phyloP scores from a whole-genome alignment of 2,113 vertebrate species.

The Melanotaenia duboulayi region DNA sequence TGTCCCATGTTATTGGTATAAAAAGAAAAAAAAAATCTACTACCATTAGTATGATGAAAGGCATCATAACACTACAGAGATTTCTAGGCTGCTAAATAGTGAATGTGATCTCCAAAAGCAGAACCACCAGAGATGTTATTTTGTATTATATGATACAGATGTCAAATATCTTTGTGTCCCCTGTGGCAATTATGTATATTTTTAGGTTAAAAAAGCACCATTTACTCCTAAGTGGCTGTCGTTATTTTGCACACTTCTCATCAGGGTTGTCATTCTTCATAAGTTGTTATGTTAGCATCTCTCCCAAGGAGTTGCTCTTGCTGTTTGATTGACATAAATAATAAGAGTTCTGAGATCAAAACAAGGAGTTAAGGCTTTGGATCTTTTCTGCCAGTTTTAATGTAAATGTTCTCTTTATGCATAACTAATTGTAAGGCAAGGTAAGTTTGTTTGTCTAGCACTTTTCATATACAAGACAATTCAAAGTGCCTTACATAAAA shows the following conservation, averaged over 20 bases:
- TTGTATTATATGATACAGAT: slow-evolving; percentile 10
- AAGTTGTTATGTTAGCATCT: slow-evolving; percentile 29
- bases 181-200: slow-evolving; percentile 48
- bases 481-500: too few relatives aligned
- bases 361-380: slow-evolving; percentile 35
- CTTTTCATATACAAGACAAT: too few relatives aligned
- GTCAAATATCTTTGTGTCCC: slow-evolving; percentile 42
- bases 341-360: slow-evolving; percentile 9
- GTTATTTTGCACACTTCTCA: slow-evolving; percentile 26
- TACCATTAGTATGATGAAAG: slow-evolving; percentile 25
- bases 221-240: slow-evolving; percentile 27
- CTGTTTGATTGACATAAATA: slow-evolving; percentile 59
- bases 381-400: slow-evolving; percentile 33
- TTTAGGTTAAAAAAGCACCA: slow-evolving; percentile 33
- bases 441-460: too few relatives aligned
- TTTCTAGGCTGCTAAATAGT: slow-evolving; percentile 19
- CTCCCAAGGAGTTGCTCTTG: slow-evolving; percentile 33
- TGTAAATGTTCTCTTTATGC: slow-evolving; percentile 44
- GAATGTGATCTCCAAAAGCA: slow-evolving; percentile 27
- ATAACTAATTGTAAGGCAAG: too few relatives aligned
- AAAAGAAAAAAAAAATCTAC: neutral
- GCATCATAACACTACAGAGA: slow-evolving; percentile 21
- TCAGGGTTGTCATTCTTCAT: slow-evolving; percentile 47
- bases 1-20: slow-evolving; percentile 22
- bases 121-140: slow-evolving; percentile 19